Conservation (phyloP, 2,888 invertebrate species). For the Mesorhabditis sp. region DNA sequence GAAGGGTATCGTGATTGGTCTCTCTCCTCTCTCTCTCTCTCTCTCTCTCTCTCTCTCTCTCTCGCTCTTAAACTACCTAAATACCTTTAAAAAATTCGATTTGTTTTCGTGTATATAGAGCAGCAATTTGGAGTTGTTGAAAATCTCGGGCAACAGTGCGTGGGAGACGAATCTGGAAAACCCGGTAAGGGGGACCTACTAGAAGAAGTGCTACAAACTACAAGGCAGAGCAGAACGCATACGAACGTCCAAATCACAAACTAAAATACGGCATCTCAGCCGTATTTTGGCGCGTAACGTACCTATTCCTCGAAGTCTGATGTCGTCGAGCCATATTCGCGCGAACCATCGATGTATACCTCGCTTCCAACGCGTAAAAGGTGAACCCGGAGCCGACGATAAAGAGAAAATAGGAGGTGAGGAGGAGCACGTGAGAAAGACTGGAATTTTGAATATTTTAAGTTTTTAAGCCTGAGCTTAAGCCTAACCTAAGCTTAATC, state of each 20-base stretch:
- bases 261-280: not conserved
- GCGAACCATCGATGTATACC: conserved; percentile 4
- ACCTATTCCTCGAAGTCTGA: not conserved
- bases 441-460: conserved; percentile 12
- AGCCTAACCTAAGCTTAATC: no score
- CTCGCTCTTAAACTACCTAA: no score
- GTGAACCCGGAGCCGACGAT: conserved; percentile 21
- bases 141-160: conserved; percentile 36
- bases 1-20: not conserved
- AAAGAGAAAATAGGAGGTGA: conserved; percentile 24
- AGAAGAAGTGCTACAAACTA: no score
- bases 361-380: conserved; percentile 28
- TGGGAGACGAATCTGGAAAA: conserved; percentile 22
- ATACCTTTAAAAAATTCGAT: conserved; percentile 13
- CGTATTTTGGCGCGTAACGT: not conserved
- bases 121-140: conserved; percentile 39
- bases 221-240: no score
- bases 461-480: no score
- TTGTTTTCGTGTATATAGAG: conserved; percentile 38
- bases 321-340: conserved; percentile 9
- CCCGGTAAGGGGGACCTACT: no score
- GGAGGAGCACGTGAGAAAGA: conserved; percentile 27
- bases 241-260: not conserved
- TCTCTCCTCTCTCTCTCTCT: not conserved
- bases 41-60: not conserved